Conservation (phyloP, 1,140 invertebrate species). For the Trichoplusia ni region DNA sequence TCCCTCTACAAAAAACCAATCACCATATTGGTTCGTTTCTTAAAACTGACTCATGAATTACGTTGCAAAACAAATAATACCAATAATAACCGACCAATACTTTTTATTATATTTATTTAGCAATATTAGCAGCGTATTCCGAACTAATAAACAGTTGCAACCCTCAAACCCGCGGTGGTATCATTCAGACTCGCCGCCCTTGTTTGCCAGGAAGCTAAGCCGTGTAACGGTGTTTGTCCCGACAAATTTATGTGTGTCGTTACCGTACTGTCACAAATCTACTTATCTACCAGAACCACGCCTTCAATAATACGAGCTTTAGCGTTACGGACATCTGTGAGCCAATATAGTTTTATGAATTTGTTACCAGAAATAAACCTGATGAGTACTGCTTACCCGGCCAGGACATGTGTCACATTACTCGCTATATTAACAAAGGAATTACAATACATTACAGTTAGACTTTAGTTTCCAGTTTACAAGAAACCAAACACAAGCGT, state of each 20-base stretch:
- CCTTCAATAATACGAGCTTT: slow-evolving; percentile 63
- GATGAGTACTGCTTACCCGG: neutral
- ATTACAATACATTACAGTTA: slow-evolving; percentile 7
- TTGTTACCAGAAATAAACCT: slow-evolving; percentile 19
- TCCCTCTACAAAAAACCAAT: no score
- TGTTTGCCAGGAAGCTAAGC: slow-evolving; percentile 77
- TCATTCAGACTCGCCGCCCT: slow-evolving; percentile 59
- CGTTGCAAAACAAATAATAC: no score
- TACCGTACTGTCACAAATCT: slow-evolving; percentile 75
- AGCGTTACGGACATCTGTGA: slow-evolving; percentile 51
- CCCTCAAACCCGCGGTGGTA: slow-evolving; percentile 57
- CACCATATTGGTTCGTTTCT: no score
- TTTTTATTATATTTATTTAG: slow-evolving; percentile 35
- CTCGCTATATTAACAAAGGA: slow-evolving; percentile 1
- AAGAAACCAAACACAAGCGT: slow-evolving; percentile 35
- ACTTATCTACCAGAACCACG: slow-evolving; percentile 77
- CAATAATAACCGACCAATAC: neutral
- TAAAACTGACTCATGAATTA: no score
- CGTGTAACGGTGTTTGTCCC: slow-evolving; percentile 73
- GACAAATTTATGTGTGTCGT: slow-evolving; percentile 74
- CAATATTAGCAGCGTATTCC: slow-evolving; percentile 44
- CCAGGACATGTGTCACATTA: no score
- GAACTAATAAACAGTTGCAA: slow-evolving; percentile 58
- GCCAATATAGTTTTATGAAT: slow-evolving; percentile 34
- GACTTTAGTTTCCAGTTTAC: neutral